Evolutionary conservation across 1,140 invertebrate species (phyloP), one percentile per base, ranked within the genome.

Genomic region (Euwallacea similis): DNA sequence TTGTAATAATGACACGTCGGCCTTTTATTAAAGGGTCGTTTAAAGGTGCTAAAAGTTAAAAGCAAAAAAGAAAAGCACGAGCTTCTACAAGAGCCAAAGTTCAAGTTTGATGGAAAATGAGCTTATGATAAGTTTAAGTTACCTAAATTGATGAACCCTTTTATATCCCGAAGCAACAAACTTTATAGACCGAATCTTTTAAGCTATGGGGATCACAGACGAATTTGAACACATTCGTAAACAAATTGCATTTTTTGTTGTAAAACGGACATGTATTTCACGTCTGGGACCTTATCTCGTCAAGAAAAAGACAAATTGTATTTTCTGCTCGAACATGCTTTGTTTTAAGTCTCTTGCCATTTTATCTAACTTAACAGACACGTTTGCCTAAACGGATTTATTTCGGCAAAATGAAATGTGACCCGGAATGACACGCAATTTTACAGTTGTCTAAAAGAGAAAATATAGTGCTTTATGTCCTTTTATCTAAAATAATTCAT

Each of bases 211-310:
- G 11, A 61, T 61, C 63, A 54, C 50, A 65, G 13, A 54, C 10
- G 54, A 65, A 65, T 65, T 65, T 65, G 63, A 54, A 65, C 54
- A 65, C 50, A 65, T 65, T 65, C 54, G 63, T 65, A 65, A 65
- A 65, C 54, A 65, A 53, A 65, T 65, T 42, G 47, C 10, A 13
- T 10, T 42, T 65, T 65, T 63, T 65, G 33, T 21, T 54, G 41
- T 15, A 8, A 33, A 53, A n/a, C 46, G 50, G 63, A 65, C 50
- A 54, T 41, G 47, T 54, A 65, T 13, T 65, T 13, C 47, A 65
- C 47, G 63, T 65, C 63, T 65, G 63, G 63, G 63, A 54, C 47
- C 50, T 65, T 65, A 65, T 65, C 63, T 65, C 41, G 44, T 41
- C 50, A 50, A 65, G 63, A 54, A 62, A 62, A 62, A 62, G 60